These are phyloP conservation scores for Monomorium pharaonis DNA, from an alignment of 1,140 invertebrate species.

Conservation along the genomic window DNA sequence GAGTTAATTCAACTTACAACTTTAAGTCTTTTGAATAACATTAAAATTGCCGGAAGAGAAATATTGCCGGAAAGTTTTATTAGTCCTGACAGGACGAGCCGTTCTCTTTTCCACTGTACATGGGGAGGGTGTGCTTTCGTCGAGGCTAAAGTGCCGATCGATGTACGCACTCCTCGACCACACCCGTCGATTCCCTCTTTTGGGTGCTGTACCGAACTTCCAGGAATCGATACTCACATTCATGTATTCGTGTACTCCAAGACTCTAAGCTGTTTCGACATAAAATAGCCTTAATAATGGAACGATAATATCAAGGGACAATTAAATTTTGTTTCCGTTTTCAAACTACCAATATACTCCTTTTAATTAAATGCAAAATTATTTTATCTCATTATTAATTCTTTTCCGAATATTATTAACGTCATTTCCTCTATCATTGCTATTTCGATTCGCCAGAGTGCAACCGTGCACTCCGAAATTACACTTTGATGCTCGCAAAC, in stretches of 20 bases:
- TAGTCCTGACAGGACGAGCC: conserved; percentile 44
- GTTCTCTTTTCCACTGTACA: conserved; percentile 55
- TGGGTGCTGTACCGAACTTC: conserved; percentile 66
- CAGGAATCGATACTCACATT: conserved; percentile 71
- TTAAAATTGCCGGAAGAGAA: conserved; percentile 3
- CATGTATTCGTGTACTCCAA: not conserved
- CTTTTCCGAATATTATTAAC: not conserved
- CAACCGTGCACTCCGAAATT: not conserved
- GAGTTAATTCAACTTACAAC: not conserved
- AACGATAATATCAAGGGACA: not conserved
- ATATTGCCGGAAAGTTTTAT: conserved; percentile 43
- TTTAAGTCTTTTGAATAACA: not conserved
- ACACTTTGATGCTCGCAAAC: not conserved
- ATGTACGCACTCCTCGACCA: conserved; percentile 73
- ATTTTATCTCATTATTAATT: not conserved
- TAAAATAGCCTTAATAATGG: too few species aligned
- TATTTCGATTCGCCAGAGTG: not conserved
- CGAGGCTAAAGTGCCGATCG: conserved; percentile 72
- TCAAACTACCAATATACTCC: not conserved
- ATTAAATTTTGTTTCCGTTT: not conserved
- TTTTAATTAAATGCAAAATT: not conserved
- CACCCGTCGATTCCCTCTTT: conserved; percentile 74
- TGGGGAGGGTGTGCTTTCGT: conserved; percentile 61
- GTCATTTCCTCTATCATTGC: not conserved
- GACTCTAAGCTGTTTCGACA: conserved; percentile 27